Conservation (phyloP, 2,797 vertebrate genomes). For the Bradypodion pumilum region DNA sequence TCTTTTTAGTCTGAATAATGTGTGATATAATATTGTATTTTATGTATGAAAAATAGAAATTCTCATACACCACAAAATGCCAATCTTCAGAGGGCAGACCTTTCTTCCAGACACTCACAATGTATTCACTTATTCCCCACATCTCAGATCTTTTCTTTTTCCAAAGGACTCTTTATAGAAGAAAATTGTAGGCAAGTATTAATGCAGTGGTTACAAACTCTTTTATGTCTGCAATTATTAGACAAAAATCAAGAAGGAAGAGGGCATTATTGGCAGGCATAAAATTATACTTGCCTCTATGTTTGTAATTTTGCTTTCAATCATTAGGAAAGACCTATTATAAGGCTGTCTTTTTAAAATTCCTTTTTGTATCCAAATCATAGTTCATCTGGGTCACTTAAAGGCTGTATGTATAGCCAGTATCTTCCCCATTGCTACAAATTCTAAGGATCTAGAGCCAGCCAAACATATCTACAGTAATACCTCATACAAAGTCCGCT, state of each 20-base stretch:
- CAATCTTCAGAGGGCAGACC: slow-evolving; percentile 39
- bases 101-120: slow-evolving; percentile 26
- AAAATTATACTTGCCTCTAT: slow-evolving; percentile 26
- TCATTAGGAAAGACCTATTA: too few species aligned
- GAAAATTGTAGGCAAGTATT: slow-evolving; percentile 25
- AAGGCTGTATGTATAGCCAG: too few species aligned
- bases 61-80: slow-evolving; percentile 42
- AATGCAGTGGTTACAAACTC: slow-evolving; percentile 26
- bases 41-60: slow-evolving; percentile 42
- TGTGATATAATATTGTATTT: slow-evolving; percentile 49
- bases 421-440: too few species aligned
- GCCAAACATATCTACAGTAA: too few species aligned
- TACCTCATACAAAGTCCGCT: too few species aligned
- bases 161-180: neutral
- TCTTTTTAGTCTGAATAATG: slow-evolving; percentile 27
- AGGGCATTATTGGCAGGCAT: neutral
- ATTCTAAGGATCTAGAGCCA: too few species aligned
- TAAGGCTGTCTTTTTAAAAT: too few species aligned
- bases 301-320: too few species aligned
- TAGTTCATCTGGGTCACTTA: too few species aligned
- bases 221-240: slow-evolving; percentile 39
- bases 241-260: slow-evolving; percentile 20
- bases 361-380: too few species aligned
- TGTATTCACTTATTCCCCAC: slow-evolving; percentile 32
- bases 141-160: slow-evolving; percentile 30